Evolutionary conservation across 2,888 invertebrate genomes (phyloP).

Genomic region (Diloba caeruleocephala): DNA sequence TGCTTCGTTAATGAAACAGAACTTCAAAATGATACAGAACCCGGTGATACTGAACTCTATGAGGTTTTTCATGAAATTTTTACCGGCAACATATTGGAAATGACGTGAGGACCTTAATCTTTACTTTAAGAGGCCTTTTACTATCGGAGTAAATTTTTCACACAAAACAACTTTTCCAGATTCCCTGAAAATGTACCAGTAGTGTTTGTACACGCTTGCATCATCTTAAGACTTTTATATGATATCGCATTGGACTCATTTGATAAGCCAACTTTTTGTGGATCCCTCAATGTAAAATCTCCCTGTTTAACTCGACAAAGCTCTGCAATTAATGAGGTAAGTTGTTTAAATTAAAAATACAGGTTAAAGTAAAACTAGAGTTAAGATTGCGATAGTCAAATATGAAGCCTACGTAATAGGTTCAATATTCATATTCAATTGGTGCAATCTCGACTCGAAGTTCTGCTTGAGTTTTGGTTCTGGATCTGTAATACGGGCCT

Average conservation of each 20-base stretch:
- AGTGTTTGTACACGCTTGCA: constrained; percentile 94
- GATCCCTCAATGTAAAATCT: constrained; percentile 91
- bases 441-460: too few relatives aligned
- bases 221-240: constrained; percentile 96
- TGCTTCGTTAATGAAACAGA: constrained; percentile 92
- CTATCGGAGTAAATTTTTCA: too few relatives aligned
- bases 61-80: constrained; percentile 93
- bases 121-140: not conserved
- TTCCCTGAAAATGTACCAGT: constrained; percentile 93
- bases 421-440: too few relatives aligned
- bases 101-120: constrained; percentile 82
- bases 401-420: too few relatives aligned
- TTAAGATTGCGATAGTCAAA: too few relatives aligned
- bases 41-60: constrained; percentile 79
- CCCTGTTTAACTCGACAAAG: constrained; percentile 90
- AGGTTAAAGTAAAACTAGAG: too few relatives aligned
- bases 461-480: too few relatives aligned
- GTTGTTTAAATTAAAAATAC: too few relatives aligned
- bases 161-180: too few relatives aligned
- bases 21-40: constrained; percentile 77
- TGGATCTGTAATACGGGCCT: too few relatives aligned
- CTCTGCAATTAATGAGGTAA: constrained; percentile 90
- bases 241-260: constrained; percentile 98
- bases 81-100: constrained; percentile 92
- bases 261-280: constrained; percentile 94